Base-by-base conservation (phyloP, 2,113 vertebrate genomes). In the Cygnus atratus region DNA sequence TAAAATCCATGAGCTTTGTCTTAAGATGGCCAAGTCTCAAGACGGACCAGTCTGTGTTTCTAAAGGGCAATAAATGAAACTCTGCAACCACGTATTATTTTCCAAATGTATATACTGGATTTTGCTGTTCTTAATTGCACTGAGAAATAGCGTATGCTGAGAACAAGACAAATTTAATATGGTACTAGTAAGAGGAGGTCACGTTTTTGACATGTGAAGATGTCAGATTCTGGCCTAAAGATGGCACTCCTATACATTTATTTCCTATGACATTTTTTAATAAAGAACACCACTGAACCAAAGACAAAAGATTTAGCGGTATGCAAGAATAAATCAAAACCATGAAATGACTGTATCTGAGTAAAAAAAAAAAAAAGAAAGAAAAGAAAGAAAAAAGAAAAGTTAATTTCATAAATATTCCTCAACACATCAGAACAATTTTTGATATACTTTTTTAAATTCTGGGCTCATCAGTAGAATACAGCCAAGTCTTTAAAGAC, bases 71-170 rank as follows among this genome's bases (percentile, higher is more conserved):
- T 1, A 28, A 39, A 26, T 31, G 10, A 35, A 93, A 62, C 21
- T n/a, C 52, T 35, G 28, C 29, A 63, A 76, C 13, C 5, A 37
- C 1, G 1, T 10, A 0, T 0, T 5, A 10, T 41, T 84, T 74
- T 35, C 67, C 41, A 55, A 9, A 70, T 6, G 13, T 6, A 17
- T 3, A 41, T 15, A 46, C 15, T 19, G 35, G 11, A 44, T 48
- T 31, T 33, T 71, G 21, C 33, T 91, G 2, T 39, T 25, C 46
- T 81, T 50, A 13, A 31, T 75, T 29, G 67, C 25, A 61, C 5
- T 11, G 14, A 61, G 41, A 76, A 84, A 46, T n/a, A 24, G 3
- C 26, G 65, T 44, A 50, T 22, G 26, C 17, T 57, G 28, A 57
- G 22, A 83, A 26, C 9, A 67, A 68, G 43, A 44, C 8, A 58